Conservation (phyloP, 2,888 invertebrate genomes). For the Hypomecis atomaria region DNA sequence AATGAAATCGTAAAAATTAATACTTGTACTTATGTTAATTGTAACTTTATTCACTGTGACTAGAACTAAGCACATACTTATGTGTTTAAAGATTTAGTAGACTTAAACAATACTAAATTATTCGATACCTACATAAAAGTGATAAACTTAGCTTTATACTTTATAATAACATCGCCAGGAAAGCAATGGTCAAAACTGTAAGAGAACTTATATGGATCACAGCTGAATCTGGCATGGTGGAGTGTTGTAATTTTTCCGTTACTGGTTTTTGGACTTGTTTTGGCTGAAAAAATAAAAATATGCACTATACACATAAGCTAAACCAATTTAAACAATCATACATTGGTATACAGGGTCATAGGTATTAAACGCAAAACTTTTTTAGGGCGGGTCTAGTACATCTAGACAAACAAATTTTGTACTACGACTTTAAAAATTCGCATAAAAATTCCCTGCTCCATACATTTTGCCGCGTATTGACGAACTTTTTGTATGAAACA, state of each 20-base stretch:
- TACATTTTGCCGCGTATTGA: too few species aligned
- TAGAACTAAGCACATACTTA: conserved; percentile 41
- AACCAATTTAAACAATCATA: too few species aligned
- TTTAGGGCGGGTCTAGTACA: too few species aligned
- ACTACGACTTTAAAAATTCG: too few species aligned
- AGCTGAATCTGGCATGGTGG: conserved; percentile 19
- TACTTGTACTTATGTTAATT: neutral
- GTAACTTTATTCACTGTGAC: conserved; percentile 35
- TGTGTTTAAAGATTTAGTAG: neutral
- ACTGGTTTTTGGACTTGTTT: conserved; percentile 30
- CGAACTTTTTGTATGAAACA: too few species aligned
- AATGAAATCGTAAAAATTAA: neutral
- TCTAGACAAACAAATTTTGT: too few species aligned
- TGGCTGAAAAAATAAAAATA: conserved; percentile 40
- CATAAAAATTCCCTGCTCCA: too few species aligned
- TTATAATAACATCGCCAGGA: conserved; percentile 2
- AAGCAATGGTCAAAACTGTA: neutral
- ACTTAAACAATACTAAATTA: too few species aligned
- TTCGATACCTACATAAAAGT: too few species aligned
- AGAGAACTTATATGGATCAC: conserved; percentile 15
- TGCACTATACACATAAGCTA: too few species aligned
- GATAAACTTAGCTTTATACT: neutral
- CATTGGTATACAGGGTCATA: too few species aligned
- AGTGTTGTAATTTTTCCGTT: conserved; percentile 40
- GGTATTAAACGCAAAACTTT: too few species aligned